Evolutionary conservation across 1,140 invertebrate species (phyloP).

Genomic region (Lerema accius): DNA sequence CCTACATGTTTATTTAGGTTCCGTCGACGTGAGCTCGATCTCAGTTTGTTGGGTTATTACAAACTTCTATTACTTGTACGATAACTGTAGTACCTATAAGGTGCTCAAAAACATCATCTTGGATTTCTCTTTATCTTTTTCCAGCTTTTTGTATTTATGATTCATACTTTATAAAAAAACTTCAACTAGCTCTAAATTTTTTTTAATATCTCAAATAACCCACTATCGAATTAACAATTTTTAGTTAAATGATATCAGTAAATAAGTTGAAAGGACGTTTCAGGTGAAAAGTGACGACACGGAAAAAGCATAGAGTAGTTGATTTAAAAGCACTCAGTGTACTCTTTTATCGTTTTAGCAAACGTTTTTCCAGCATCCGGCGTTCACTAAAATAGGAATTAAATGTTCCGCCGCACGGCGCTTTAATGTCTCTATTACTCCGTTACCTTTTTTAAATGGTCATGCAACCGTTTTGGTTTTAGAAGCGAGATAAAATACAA

Average conservation of each 20-base stretch:
- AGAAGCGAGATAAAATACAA: not conserved
- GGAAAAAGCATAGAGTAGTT: not conserved
- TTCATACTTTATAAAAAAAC: too few species aligned
- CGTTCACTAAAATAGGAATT: constrained; percentile 20
- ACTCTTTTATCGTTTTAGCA: not conserved
- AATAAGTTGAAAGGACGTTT: not conserved
- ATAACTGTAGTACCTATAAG: constrained; percentile 10
- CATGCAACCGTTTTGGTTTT: not conserved
- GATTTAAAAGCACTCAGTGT: constrained; percentile 6
- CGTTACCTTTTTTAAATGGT: constrained; percentile 10
- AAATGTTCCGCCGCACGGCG: constrained; percentile 16
- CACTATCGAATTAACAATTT: too few species aligned
- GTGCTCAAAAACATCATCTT: too few species aligned
- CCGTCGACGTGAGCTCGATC: not conserved
- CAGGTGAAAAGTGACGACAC: too few species aligned
- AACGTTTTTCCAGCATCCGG: constrained; percentile 22
- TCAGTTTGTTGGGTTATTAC: constrained; percentile 10
- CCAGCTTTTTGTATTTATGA: too few species aligned
- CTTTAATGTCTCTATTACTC: constrained; percentile 28
- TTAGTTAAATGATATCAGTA: too few species aligned
- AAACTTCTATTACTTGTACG: constrained; percentile 1
- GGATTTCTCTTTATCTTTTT: too few species aligned
- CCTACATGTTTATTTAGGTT: constrained; percentile 19
- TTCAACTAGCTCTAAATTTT: too few species aligned
- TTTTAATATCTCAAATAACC: too few species aligned